These are phyloP conservation scores for Cordylochernes scorpioides DNA, from an alignment of 2,888 invertebrate genomes.

Conservation along the genomic window DNA sequence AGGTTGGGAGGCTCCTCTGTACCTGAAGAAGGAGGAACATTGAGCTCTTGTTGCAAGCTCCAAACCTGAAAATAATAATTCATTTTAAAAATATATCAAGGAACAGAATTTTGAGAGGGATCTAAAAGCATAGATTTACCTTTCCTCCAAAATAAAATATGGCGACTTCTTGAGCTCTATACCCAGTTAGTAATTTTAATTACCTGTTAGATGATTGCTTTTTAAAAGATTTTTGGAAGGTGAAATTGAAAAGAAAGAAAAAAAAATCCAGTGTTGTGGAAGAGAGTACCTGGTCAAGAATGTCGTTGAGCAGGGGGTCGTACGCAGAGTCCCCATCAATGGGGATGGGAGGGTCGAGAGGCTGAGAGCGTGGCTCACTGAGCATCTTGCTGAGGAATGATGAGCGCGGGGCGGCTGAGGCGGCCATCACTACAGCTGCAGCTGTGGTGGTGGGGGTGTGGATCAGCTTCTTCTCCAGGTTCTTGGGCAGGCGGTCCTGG, in stretches of 20 bases:
- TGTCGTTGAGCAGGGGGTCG: conserved; percentile 11
- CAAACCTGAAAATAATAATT: conserved; percentile 7
- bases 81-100: too few relatives aligned
- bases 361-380: not conserved
- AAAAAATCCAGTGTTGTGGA: too few relatives aligned
- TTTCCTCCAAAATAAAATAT: too few relatives aligned
- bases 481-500: conserved; percentile 26
- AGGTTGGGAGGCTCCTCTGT: conserved; percentile 8
- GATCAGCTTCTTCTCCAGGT: conserved; percentile 17
- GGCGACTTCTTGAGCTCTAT: too few relatives aligned
- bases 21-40: conserved; percentile 4
- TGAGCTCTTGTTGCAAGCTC: conserved; percentile 13
- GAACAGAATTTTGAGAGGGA: too few relatives aligned
- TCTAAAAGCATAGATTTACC: too few relatives aligned
- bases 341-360: not conserved
- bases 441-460: conserved; percentile 11
- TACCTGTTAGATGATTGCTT: too few relatives aligned
- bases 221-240: too few relatives aligned
- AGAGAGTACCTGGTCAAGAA: conserved; percentile 12
- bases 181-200: too few relatives aligned
- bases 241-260: too few relatives aligned
- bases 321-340: not conserved
- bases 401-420: conserved; percentile 16
- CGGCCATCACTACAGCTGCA: conserved; percentile 6
- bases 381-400: conserved; percentile 1